Percentiles rank a stretch among this genome's conserved stretches.
phyloP scores from a whole-genome alignment of 92 coral and sea anemone species.

The Umimayanthus chanpuru region DNA sequence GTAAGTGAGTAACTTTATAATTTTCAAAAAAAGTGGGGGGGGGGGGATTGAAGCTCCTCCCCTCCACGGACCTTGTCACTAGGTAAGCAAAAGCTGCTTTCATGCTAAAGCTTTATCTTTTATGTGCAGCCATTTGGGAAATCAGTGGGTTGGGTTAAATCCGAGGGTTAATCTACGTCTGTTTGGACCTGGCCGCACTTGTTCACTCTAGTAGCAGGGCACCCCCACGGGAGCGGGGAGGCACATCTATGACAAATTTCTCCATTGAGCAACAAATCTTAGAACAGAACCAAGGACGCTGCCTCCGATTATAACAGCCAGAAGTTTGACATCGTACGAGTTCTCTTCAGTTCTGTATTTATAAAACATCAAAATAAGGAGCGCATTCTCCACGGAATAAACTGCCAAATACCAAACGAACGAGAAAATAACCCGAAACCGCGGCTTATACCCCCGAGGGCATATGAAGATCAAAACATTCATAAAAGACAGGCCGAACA shows the following conservation, averaged over 20 bases:
- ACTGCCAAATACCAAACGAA: constrained; percentile 32
- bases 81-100: too few relatives aligned
- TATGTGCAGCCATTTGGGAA: too few relatives aligned
- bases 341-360: background rate
- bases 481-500: constrained; percentile 27
- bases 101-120: too few relatives aligned
- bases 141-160: too few relatives aligned
- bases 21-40: too few relatives aligned
- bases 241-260: constrained; percentile 16
- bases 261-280: constrained; percentile 34
- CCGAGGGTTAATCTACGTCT: too few relatives aligned
- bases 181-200: too few relatives aligned
- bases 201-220: too few relatives aligned
- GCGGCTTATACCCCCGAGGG: constrained; percentile 36
- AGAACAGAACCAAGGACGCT: constrained; percentile 21
- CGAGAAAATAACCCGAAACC: constrained; percentile 37
- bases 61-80: too few relatives aligned
- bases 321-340: constrained; percentile 17
- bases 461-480: constrained; percentile 40
- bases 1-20: too few relatives aligned
- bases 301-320: constrained; percentile 29
- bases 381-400: constrained; percentile 29
- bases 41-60: too few relatives aligned
- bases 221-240: background rate
- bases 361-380: constrained; percentile 16